phyloP scores from a whole-genome alignment of 2,888 invertebrate species.

The Ophion costatus region DNA sequence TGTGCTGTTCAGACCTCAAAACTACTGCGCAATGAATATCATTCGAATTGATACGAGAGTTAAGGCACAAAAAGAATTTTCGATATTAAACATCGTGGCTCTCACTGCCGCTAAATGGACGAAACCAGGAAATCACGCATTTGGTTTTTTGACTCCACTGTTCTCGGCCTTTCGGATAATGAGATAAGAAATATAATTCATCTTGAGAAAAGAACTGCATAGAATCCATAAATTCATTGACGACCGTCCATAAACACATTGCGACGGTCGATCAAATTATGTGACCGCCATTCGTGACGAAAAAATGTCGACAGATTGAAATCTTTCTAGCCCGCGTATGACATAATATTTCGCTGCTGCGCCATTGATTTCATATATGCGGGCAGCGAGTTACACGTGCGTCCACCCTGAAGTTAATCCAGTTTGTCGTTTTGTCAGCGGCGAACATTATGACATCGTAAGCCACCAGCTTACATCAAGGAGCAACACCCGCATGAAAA shows the following conservation, averaged over 20 bases:
- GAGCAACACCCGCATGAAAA: constrained; percentile 64
- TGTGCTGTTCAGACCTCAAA: no score
- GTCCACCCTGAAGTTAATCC: constrained; percentile 54
- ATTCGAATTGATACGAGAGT: no score
- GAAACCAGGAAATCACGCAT: no score
- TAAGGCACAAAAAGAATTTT: no score
- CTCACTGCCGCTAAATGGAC: no score
- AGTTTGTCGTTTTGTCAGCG: constrained; percentile 58
- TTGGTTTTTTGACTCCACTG: no score
- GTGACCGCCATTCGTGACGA: not conserved
- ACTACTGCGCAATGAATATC: no score
- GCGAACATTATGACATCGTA: constrained; percentile 39
- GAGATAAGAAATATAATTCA: no score
- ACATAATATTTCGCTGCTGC: not conserved
- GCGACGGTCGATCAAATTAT: not conserved
- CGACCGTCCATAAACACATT: not conserved
- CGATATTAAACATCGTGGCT: no score
- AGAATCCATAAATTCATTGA: not conserved
- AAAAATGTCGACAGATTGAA: not conserved
- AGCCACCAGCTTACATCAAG: constrained; percentile 5
- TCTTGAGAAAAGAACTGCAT: no score
- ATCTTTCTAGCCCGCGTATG: not conserved
- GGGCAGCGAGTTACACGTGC: constrained; percentile 48
- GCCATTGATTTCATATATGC: constrained; percentile 34
- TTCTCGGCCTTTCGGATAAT: no score